phyloP scores from a whole-genome alignment of 2,797 vertebrate genomes.

The Onychomys leucogaster region DNA sequence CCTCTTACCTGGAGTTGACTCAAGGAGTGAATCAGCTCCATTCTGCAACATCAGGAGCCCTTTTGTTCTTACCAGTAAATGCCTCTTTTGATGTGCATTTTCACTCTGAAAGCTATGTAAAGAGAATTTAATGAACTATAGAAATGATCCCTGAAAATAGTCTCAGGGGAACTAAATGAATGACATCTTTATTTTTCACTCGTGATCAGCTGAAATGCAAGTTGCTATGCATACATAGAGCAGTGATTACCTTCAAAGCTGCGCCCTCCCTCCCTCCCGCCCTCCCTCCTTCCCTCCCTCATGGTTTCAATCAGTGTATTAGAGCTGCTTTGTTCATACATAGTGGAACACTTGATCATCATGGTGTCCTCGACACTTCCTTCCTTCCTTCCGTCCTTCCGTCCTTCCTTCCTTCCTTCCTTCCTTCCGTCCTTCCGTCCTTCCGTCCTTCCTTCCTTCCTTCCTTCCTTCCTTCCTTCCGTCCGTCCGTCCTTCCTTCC shows the following conservation, averaged over 20 bases:
- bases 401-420: too few species aligned
- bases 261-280: not conserved
- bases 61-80: not conserved
- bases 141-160: conserved; percentile 12
- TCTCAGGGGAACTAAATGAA: conserved; percentile 53
- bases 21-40: not conserved
- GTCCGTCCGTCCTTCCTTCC: not conserved
- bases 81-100: conserved; percentile 21
- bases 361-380: not conserved
- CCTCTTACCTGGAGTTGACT: not conserved
- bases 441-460: too few species aligned
- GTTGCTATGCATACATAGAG: conserved; percentile 15
- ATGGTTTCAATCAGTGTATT: not conserved
- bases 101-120: conserved; percentile 27
- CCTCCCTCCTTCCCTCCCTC: not conserved
- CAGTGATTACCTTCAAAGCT: conserved; percentile 58
- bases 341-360: not conserved
- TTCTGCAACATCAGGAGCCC: not conserved
- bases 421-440: not conserved
- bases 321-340: not conserved
- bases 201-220: conserved; percentile 46
- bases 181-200: conserved; percentile 59
- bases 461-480: too few species aligned
- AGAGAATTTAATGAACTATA: conserved; percentile 50
- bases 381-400: not conserved